Base-by-base conservation (phyloP, 2,797 vertebrate species). In the Yasuhikotakia modesta region DNA sequence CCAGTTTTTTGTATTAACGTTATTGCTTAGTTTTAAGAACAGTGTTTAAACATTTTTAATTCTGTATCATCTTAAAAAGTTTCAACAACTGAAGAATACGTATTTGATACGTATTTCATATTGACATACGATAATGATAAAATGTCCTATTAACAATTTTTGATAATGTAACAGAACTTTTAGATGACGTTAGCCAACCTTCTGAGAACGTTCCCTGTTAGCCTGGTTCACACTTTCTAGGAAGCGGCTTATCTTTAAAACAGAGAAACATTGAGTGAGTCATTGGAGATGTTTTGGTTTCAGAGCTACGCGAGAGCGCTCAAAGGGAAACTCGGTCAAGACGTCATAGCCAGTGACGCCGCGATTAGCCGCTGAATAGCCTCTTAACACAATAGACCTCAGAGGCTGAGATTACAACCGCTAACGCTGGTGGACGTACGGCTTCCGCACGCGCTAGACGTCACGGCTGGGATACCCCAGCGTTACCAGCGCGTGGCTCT, bases 381-480 rank as follows among this genome's bases (percentile, higher is more conserved):
- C 58, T 78, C 48, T 53, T 46, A 57, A 61, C 57, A 46, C 39
- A 30, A 48, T 8, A 17, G 11, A 72, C 17, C 24, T 17, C 46
- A 6, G 32, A 3, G 64, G 60, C 14, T 0, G 22, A 27, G 78
- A 67, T 73, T 46, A 67, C 14, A 0, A 60, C n/a, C 16, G 55
- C 57, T 35, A 27, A 30, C 21, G 45, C 30, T 50, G 17, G 14
- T 21, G 6, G 30, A 52, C 5, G 70, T 43, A n/a, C 24, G 21
- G 67, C n/a, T 63, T 14, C 46, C 43, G 53, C 67, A 60, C n/a
- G n/a, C 10, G n/a, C 22, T 5, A 16, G 61, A 79, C n/a, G 50
- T 72, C 72, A 75, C 60, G 53, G 4, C 16, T 17, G 10, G 39
- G 64, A 73, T 79, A 76, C 43, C 67, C 45, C 43, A 24, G 45